phyloP scores from a whole-genome alignment of 1,140 invertebrate genomes.

The Drosophila sp. region DNA sequence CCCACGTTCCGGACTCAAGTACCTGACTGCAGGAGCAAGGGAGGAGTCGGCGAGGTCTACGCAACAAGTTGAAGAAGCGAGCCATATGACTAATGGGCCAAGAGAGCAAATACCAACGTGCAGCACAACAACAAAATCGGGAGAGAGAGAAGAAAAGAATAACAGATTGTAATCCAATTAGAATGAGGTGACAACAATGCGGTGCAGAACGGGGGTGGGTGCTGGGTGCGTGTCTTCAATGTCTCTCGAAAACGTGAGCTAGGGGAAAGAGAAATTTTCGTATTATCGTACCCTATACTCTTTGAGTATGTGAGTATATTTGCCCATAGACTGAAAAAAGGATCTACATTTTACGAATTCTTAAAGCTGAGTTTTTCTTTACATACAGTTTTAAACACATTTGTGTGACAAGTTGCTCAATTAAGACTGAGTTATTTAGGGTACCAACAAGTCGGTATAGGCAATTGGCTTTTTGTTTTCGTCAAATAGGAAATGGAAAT shows the following conservation, averaged over 20 bases:
- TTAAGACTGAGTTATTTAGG: not conserved
- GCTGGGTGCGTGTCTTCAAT: conserved; percentile 5
- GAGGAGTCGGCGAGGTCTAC: conserved; percentile 7
- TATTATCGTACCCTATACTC: conserved; percentile 1
- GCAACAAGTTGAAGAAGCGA: conserved; percentile 64
- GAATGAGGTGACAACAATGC: conserved; percentile 54
- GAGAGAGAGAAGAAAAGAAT: conserved; percentile 31
- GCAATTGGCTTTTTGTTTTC: not conserved
- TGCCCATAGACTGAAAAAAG: too few relatives aligned
- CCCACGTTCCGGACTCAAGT: conserved; percentile 35
- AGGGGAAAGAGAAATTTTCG: conserved; percentile 13
- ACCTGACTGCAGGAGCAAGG: conserved; percentile 26
- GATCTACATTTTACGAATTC: too few relatives aligned
- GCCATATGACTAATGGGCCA: conserved; percentile 45
- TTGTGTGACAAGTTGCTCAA: not conserved
- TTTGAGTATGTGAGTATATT: not conserved
- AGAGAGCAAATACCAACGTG: conserved; percentile 48
- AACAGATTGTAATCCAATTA: conserved; percentile 73
- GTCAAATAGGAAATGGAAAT: conserved; percentile 24
- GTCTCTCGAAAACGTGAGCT: conserved; percentile 25
- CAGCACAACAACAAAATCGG: conserved; percentile 33
- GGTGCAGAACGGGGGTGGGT: conserved; percentile 7
- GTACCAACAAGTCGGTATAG: not conserved
- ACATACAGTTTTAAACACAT: too few relatives aligned
- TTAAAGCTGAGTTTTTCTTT: too few relatives aligned